A percentile compares a stretch with the other conserved stretches of the same genome.
Evolutionary conservation across 2,113 vertebrate genomes (phyloP).

Genomic region (Desmodus rotundus): DNA sequence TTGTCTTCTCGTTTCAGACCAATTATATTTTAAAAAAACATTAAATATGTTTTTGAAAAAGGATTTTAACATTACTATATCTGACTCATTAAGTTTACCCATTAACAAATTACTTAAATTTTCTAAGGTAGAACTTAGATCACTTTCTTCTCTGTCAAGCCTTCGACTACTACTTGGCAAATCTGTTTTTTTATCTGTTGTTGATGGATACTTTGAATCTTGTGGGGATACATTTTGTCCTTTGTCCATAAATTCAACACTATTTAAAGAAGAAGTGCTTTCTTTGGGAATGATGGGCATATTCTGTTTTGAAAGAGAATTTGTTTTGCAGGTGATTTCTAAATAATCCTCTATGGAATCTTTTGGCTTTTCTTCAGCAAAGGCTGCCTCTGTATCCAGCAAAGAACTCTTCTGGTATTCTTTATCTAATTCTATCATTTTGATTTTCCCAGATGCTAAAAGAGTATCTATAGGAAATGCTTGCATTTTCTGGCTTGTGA

Average conservation of each 20-base stretch:
- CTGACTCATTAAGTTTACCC: slow-evolving; percentile 19
- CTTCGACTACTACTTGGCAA: neutral
- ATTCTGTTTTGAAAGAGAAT: slow-evolving; percentile 2
- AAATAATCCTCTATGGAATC: neutral
- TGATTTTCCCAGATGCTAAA: slow-evolving; percentile 60
- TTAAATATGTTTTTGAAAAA: slow-evolving; percentile 24
- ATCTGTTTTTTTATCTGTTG: neutral
- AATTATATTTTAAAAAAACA: slow-evolving; percentile 48
- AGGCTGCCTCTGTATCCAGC: neutral
- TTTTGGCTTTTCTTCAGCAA: neutral
- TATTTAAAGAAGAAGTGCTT: neutral
- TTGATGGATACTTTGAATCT: slow-evolving; percentile 7
- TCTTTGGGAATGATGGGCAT: neutral
- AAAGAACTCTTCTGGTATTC: neutral
- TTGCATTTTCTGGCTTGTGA: slow-evolving; percentile 62
- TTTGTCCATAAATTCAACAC: neutral
- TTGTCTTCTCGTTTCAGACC: neutral
- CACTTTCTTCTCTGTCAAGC: slow-evolving; percentile 36
- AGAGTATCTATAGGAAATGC: slow-evolving; percentile 52
- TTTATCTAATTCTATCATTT: slow-evolving; percentile 55
- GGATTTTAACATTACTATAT: slow-evolving; percentile 28
- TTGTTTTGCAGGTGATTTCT: neutral
- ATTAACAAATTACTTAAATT: neutral
- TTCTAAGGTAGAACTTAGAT: slow-evolving; percentile 29
- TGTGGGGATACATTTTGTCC: neutral